Evolutionary conservation across 2,113 vertebrate species (phyloP).

Genomic region (Lutjanus erythropterus): DNA sequence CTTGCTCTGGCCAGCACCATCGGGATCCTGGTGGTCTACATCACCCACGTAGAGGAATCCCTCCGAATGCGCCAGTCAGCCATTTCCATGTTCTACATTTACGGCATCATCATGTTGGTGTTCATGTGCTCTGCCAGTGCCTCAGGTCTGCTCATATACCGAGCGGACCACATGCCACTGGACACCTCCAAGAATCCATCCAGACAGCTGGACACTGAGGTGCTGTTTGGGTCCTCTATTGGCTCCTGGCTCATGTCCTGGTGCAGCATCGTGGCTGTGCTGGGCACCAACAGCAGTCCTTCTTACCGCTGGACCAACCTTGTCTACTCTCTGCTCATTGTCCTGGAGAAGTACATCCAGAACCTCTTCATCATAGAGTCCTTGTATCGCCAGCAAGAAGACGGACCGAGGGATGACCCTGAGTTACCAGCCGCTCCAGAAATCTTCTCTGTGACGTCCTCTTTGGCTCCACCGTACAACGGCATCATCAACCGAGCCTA

Average conservation of each 20-base stretch:
- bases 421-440: constrained; percentile 78
- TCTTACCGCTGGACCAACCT: constrained; percentile 92
- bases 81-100: constrained; percentile 93
- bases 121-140: constrained; percentile 90
- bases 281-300: constrained; percentile 82
- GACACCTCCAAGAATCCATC: constrained; percentile 92
- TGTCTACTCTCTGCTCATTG: constrained; percentile 89
- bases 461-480: constrained; percentile 78
- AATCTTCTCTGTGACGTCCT: constrained; percentile 87
- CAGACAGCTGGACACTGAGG: constrained; percentile 90
- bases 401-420: constrained; percentile 66
- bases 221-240: constrained; percentile 91
- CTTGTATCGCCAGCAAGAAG: constrained; percentile 86
- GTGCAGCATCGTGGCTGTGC: constrained; percentile 92
- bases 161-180: constrained; percentile 84
- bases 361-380: constrained; percentile 97
- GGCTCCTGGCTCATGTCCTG: constrained; percentile 98
- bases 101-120: constrained; percentile 87
- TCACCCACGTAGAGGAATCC: constrained; percentile 89
- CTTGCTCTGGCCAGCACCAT: constrained; percentile 89
- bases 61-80: constrained; percentile 86
- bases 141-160: constrained; percentile 88
- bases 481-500: constrained; percentile 85
- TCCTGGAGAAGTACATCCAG: constrained; percentile 94
- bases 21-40: constrained; percentile 91